Base-by-base conservation (phyloP, 2,888 invertebrate species). In the Ellobium chinense region DNA sequence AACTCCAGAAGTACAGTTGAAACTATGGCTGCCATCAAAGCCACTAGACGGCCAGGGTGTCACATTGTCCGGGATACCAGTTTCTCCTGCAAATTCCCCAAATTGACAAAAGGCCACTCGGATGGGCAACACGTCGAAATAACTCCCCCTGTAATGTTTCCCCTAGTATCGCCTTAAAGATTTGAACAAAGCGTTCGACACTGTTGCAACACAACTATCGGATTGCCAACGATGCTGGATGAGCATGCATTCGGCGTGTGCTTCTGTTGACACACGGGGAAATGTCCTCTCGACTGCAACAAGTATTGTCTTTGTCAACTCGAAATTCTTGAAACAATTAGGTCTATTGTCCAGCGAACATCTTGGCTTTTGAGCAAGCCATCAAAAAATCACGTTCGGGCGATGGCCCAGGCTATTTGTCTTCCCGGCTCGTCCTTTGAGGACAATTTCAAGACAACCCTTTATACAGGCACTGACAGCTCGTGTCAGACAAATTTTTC, bases 271-370 rank as follows among this genome's bases (percentile, higher is more conserved):
- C 62, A 58, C 39, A 18, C 1, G 7, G 24, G 29, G 18, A 34
- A 73, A 73, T 39, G 62, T 27, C 39, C 62, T 73, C 62, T 60
- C 60, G 37, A 34, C 62, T 34, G 14, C 27, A 36, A 37, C 73
- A 73, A 1, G 36, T 54, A 73, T 73, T 73, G 73, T 62, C 73
- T 73, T 73, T 73, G 73, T 73, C 60, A 73, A 73, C 73, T 60
- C 2, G 73, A 21, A 24, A 73, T 73, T 73, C 62, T 37, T 37
- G 37, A 27, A 39, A 73, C 73, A 73, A 73, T 73, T 73, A 73
- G 73, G 29, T 36, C 62, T 39, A 58, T 73, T 73, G 73, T 73
- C 62, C 62, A 31, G 14, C 27, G 27, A 62, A 62, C 73, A 62
- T 34, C 60, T 60, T 73, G 73, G 73, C 60, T 73, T 73, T 27